Evolutionary conservation across 2,888 invertebrate species (phyloP), one percentile per base, ranked within the genome.

Genomic region (Epirrhoe tristata): DNA sequence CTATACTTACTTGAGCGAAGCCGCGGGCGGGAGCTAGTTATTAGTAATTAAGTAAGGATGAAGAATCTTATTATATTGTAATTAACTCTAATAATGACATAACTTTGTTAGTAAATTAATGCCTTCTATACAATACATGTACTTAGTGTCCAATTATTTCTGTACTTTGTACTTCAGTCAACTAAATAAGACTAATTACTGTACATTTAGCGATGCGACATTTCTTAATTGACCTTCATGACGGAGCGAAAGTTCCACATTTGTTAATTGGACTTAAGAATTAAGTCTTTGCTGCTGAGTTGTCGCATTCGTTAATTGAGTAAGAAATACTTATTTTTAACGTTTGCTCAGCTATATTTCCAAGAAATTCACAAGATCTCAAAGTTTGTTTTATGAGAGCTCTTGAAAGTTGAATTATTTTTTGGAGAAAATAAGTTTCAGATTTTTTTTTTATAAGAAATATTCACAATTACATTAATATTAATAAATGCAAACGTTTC

Each of bases 231-330:
- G 84, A 84, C 81, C 82, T 80, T 77, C 75, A 77, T 77, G 79
- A 83, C 80, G 78, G 75, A 74, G 80, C 79, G 72, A 77, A 84
- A 86, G 81, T 85, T 83, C 74, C 80, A 84, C 83, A 82, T 84
- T 85, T 82, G 84, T 83, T 84, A 84, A 84, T 86, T 87, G 83
- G 80, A 83, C 80, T 83, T 73, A 76, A 80, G 78, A 82, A 82
- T 84, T 81, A 80, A 72, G 72, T 80, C 80, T 79, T 78, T 71
- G 69, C 71, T 75, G 77, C 76, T 72, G 74, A 75, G 66, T 70
- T 67, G 69, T 67, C 71, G 69, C 57, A 67, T 69, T 72, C 63
- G 59, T 58, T 73, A 74, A 73, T 75, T 77, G 71, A 67, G 68
- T 69, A 70, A 59, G 71, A 73, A 71, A 71, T 68, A 69, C 73